phyloP scores from a whole-genome alignment of 2,888 invertebrate species.

The Cerceris ruficornis region DNA sequence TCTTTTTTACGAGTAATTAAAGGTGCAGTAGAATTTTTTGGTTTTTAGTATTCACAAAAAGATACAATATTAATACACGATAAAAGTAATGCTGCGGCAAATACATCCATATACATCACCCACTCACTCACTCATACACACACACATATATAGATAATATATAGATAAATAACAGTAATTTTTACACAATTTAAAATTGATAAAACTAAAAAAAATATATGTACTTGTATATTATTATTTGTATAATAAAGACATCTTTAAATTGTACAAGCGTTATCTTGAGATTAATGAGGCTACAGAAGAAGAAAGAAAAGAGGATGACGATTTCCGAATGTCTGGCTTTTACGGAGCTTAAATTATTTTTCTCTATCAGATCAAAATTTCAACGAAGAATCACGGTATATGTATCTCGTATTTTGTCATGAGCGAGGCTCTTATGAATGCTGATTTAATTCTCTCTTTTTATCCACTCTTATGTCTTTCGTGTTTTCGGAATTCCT shows the following conservation, averaged over 20 bases:
- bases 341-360: neutral
- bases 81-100: slow-evolving; percentile 48
- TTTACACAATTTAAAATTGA: slow-evolving; percentile 60
- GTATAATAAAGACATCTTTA: slow-evolving; percentile 71
- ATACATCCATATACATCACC: slow-evolving; percentile 19
- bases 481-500: too few species aligned
- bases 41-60: slow-evolving; percentile 50
- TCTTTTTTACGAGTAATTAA: slow-evolving; percentile 19
- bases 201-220: slow-evolving; percentile 58
- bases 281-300: neutral
- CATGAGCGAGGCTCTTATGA: too few species aligned
- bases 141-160: slow-evolving; percentile 40
- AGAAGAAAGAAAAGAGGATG: neutral
- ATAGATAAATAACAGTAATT: slow-evolving; percentile 59
- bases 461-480: too few species aligned
- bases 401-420: too few species aligned
- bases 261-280: slow-evolving; percentile 48
- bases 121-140: slow-evolving; percentile 23
- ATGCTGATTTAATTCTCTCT: too few species aligned
- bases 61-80: slow-evolving; percentile 46
- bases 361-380: neutral
- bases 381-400: neutral
- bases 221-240: slow-evolving; percentile 70
- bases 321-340: neutral
- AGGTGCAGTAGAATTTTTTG: slow-evolving; percentile 64